These are phyloP conservation scores for Ramphastos sulfuratus DNA, from an alignment of 2,113 vertebrate species.

Conservation along the genomic window DNA sequence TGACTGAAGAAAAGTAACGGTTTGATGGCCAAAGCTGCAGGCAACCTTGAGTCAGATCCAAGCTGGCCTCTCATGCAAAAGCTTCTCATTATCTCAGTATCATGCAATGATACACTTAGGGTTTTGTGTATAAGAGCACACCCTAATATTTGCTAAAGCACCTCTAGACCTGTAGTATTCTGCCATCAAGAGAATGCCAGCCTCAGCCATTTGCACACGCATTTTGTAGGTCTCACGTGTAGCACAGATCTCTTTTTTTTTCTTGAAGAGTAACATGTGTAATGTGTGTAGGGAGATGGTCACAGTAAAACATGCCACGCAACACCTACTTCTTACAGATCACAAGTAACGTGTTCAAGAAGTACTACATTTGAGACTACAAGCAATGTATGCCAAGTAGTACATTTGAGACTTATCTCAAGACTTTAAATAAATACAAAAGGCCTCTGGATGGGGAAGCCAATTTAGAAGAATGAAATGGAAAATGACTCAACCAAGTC, in stretches of 20 bases:
- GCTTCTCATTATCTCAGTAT: not conserved
- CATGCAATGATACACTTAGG: not conserved
- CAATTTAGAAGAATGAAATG: not conserved
- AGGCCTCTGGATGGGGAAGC: not conserved
- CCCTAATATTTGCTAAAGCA: not conserved
- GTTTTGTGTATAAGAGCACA: not conserved
- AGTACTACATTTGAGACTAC: not conserved
- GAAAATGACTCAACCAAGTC: not conserved
- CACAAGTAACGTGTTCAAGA: not conserved
- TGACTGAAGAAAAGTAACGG: not conserved
- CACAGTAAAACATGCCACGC: not conserved
- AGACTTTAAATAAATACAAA: not conserved
- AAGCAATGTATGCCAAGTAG: not conserved
- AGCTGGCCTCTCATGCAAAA: not conserved
- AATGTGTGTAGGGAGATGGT: fast-evolving
- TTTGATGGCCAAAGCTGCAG: not conserved
- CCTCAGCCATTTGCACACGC: not conserved
- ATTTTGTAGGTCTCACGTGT: not conserved
- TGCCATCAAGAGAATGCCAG: not conserved
- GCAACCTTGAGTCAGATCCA: not conserved
- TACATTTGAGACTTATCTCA: not conserved
- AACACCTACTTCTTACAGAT: not conserved
- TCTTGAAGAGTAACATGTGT: not conserved
- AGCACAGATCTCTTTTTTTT: not conserved
- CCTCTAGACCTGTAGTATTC: not conserved